These are phyloP conservation scores for Meghimatium bilineatum DNA, from an alignment of 2,888 invertebrate species.

Conservation along the genomic window DNA sequence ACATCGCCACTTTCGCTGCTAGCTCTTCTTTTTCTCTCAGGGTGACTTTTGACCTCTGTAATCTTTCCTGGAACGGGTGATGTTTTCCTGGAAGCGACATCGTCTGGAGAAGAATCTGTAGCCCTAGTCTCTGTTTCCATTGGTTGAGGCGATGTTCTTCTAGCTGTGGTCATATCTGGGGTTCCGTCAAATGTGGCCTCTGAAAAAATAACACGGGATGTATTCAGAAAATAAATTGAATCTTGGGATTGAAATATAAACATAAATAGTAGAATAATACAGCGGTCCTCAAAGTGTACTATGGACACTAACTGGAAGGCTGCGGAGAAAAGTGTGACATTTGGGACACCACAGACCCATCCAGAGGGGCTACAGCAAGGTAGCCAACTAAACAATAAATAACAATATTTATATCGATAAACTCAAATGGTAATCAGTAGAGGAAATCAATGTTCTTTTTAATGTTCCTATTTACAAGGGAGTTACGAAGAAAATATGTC, in stretches of 20 bases:
- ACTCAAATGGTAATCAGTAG: too few species aligned
- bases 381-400: too few species aligned
- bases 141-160: conserved; percentile 48
- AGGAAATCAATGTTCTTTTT: too few species aligned
- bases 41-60: conserved; percentile 57
- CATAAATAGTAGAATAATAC: too few species aligned
- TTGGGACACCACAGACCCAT: too few species aligned
- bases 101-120: conserved; percentile 50
- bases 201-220: neutral
- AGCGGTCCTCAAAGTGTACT: too few species aligned
- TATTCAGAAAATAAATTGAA: neutral
- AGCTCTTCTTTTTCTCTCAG: conserved; percentile 70
- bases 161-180: conserved; percentile 34
- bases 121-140: conserved; percentile 44
- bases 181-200: neutral
- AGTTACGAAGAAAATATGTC: too few species aligned
- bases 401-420: too few species aligned
- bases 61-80: conserved; percentile 51
- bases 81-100: conserved; percentile 43
- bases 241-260: neutral
- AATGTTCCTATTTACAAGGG: too few species aligned
- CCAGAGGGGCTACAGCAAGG: too few species aligned
- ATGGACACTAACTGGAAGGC: too few species aligned
- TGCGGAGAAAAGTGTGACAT: too few species aligned
- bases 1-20: conserved; percentile 74